These are phyloP conservation scores for Varanus komodoensis DNA, from an alignment of 2,113 vertebrate genomes.

Conservation along the genomic window DNA sequence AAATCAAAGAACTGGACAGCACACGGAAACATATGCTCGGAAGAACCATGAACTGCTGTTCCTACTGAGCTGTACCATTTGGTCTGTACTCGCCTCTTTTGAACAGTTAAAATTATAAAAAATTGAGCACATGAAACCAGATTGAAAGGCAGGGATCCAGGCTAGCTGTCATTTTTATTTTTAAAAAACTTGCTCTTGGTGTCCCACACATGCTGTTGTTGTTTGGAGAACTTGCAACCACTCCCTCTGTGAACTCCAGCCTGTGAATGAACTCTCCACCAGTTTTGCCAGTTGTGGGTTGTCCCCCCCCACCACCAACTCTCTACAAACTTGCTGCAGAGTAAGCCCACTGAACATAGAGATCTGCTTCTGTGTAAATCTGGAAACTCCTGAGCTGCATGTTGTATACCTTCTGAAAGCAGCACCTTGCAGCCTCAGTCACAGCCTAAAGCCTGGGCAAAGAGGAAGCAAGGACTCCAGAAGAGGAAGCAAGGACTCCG, in stretches of 20 bases:
- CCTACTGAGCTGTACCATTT: neutral
- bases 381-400: no score
- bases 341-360: neutral
- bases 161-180: neutral
- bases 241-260: no score
- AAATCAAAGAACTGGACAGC: neutral
- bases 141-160: neutral
- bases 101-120: no score
- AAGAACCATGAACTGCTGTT: neutral
- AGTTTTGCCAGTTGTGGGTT: no score
- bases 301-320: no score
- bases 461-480: no score
- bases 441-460: no score
- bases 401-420: no score
- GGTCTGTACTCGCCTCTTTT: neutral
- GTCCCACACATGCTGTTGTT: neutral
- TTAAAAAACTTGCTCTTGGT: no score
- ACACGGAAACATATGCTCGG: neutral
- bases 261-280: neutral
- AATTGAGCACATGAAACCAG: no score
- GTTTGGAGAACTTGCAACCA: neutral
- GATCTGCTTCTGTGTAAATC: neutral
- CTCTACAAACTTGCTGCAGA: neutral
- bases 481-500: no score
- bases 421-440: no score